Conservation (phyloP, 2,113 vertebrate genomes). For the Microtus pennsylvanicus region DNA sequence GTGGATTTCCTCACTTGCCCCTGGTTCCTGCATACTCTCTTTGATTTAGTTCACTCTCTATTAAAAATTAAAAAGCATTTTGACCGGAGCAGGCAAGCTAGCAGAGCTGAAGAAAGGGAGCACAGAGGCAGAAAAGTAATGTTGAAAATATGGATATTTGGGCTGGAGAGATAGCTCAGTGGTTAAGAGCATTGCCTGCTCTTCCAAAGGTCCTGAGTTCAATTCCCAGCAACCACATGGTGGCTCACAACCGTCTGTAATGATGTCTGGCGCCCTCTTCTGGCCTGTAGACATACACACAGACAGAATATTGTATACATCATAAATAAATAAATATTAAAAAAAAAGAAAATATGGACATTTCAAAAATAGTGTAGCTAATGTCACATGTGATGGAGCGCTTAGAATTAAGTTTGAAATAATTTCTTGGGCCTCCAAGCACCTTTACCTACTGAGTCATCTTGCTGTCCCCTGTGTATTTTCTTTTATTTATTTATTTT, state of each 20-base stretch:
- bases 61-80: not conserved
- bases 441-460: not conserved
- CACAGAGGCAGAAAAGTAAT: not conserved
- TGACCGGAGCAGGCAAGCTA: not conserved
- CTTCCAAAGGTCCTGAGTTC: too few relatives aligned
- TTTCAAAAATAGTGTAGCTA: conserved; percentile 27
- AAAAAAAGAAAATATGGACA: too few relatives aligned
- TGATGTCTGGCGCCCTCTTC: too few relatives aligned
- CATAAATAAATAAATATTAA: too few relatives aligned
- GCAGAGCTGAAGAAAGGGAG: not conserved
- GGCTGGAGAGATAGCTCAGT: too few relatives aligned
- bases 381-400: not conserved
- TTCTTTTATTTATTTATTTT: not conserved
- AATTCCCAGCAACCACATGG: too few relatives aligned
- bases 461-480: not conserved
- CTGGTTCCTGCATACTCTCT: conserved; percentile 13
- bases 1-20: not conserved
- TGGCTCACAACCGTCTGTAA: too few relatives aligned
- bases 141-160: not conserved
- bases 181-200: too few relatives aligned
- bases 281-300: too few relatives aligned
- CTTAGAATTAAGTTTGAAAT: conserved; percentile 44
- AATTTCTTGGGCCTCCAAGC: not conserved
- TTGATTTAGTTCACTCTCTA: not conserved
- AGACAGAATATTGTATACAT: too few relatives aligned